These are phyloP conservation scores for Aleiodes sp. DNA, from an alignment of 1,140 invertebrate species.

Conservation along the genomic window DNA sequence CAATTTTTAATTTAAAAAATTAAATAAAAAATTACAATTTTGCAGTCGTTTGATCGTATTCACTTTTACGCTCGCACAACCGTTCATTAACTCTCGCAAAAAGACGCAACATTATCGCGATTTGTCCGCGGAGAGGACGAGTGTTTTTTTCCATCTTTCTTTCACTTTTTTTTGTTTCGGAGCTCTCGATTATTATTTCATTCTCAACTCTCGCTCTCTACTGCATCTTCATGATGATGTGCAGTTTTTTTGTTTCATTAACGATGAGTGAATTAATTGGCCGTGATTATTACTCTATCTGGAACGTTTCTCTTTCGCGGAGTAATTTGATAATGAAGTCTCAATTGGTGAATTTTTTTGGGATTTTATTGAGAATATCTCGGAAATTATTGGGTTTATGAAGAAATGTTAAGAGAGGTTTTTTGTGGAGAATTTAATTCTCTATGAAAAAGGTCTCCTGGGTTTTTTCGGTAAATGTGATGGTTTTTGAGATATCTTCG, in stretches of 20 bases:
- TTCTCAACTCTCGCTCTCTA: background rate
- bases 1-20: too few relatives aligned
- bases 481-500: too few relatives aligned
- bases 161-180: conserved; percentile 17
- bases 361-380: too few relatives aligned
- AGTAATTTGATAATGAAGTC: conserved; percentile 14
- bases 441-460: too few relatives aligned
- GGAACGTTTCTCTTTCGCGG: background rate
- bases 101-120: conserved; percentile 39
- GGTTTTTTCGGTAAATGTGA: too few relatives aligned
- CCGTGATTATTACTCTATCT: background rate
- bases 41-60: conserved; percentile 53
- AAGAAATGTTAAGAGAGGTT: too few relatives aligned
- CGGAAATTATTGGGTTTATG: too few relatives aligned
- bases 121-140: conserved; percentile 35
- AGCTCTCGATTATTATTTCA: conserved; percentile 6
- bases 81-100: conserved; percentile 54
- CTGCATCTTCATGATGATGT: conserved; percentile 9
- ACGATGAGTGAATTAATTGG: conserved; percentile 7
- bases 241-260: conserved; percentile 15
- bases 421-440: too few relatives aligned
- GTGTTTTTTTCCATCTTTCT: conserved; percentile 23
- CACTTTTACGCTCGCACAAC: conserved; percentile 51
- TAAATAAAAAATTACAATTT: too few relatives aligned
- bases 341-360: too few relatives aligned